A percentile compares a stretch with the other conserved stretches of the same genome.
Conservation (phyloP, 2,797 vertebrate species). For the Pangasius djambal region DNA sequence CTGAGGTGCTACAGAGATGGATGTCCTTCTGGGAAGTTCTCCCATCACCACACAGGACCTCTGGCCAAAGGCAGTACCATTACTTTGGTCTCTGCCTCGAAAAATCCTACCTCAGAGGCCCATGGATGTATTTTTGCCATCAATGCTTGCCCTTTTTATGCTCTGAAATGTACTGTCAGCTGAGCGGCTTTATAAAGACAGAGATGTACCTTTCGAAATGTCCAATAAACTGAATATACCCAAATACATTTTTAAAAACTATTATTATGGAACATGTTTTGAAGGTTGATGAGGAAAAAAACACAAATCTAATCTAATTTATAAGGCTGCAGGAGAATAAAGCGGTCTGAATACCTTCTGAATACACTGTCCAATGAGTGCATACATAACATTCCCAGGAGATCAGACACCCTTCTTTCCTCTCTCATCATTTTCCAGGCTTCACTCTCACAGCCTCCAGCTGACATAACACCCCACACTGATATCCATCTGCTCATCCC, state of each 20-base stretch:
- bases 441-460: conserved; percentile 54
- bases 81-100: neutral
- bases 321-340: neutral
- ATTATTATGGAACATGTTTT: neutral
- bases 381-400: neutral
- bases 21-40: neutral
- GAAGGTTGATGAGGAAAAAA: neutral
- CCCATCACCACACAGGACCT: neutral
- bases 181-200: neutral
- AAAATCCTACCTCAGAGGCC: neutral
- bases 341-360: neutral
- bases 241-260: neutral
- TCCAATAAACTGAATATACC: neutral
- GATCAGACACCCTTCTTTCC: conserved; percentile 22
- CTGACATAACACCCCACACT: conserved; percentile 71
- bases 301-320: neutral
- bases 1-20: neutral
- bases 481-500: conserved; percentile 60
- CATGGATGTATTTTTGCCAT: neutral
- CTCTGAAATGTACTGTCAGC: neutral
- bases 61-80: neutral
- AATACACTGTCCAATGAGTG: neutral
- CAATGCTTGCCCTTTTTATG: neutral
- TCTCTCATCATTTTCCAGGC: conserved; percentile 16
- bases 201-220: neutral